These are phyloP conservation scores for Hydrochoerus hydrochaeris DNA, from an alignment of 2,113 vertebrate genomes.

Conservation along the genomic window DNA sequence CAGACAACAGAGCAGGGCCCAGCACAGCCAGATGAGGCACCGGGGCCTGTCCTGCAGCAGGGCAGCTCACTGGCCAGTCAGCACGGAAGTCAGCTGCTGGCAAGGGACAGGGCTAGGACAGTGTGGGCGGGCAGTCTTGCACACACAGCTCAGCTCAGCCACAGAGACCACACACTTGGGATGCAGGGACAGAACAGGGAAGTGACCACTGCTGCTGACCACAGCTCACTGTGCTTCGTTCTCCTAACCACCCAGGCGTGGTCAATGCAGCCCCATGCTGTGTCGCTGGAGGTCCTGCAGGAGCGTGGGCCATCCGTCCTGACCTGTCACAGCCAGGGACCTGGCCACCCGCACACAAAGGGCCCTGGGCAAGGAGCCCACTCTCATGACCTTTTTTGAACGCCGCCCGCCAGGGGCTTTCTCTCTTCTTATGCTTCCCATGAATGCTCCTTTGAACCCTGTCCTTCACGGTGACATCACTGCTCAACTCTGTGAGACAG, in stretches of 20 bases:
- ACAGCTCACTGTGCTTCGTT: neutral
- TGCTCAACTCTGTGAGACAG: neutral
- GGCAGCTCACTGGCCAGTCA: neutral
- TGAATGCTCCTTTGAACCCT: neutral
- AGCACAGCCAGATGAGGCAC: neutral
- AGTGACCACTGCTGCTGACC: neutral
- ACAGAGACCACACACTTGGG: neutral
- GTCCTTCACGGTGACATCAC: rapidly evolving
- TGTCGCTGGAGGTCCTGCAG: neutral
- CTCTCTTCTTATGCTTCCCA: neutral
- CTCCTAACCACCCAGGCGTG: neutral
- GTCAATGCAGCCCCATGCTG: neutral
- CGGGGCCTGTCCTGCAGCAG: neutral
- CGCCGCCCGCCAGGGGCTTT: neutral
- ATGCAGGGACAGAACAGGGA: neutral
- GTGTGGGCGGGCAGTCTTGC: neutral
- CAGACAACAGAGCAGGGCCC: neutral
- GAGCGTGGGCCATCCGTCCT: neutral
- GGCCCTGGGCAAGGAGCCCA: neutral
- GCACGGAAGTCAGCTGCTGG: neutral
- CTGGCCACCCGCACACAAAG: neutral
- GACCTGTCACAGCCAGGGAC: neutral
- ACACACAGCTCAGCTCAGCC: neutral
- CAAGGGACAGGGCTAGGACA: neutral
- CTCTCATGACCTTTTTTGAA: neutral